Base-by-base conservation (phyloP, 2,113 vertebrate genomes). In the Takifugu flavidus region DNA sequence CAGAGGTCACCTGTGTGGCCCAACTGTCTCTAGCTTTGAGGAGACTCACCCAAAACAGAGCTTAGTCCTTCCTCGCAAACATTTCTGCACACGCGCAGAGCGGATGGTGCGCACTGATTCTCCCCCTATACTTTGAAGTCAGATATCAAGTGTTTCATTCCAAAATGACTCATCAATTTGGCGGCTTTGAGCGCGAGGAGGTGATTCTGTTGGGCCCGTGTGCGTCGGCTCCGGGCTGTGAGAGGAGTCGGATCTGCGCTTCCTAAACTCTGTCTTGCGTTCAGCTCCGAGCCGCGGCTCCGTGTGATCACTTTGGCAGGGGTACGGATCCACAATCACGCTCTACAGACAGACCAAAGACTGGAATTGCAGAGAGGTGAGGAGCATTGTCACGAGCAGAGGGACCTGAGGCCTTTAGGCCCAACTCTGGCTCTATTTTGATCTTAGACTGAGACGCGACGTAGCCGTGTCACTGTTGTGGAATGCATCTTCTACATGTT, bases 101-200 rank as follows among this genome's bases (percentile, higher is more conserved):
- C 75, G 81, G 71, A 77, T 78, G 67, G 61, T 39, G n/a, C 39
- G 67, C 44, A 45, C 42, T 68, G 54, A 68, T 74, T 56, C 65
- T 78, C 59, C 56, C 59, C 59, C 78, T 65, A 56, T 31, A 44
- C 67, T 67, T 84, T 70, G 53, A 43, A 63, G 64, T 77, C 71
- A 64, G 50, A 82, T 65, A 69, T 72, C 59, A 75, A 77, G 63
- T 2, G 75, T 62, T 80, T 76, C 65, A 50, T 65, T 80, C 73
- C 77, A 75, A 77, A 70, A 68, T 12, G n/a, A 78, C 5, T 5
- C 11, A 10, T 10, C 29, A 3, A 5, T 29, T 29, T 29, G 44
- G 11, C 44, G 14, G 44, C 44, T 11, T 45, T 3, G 44, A 45
- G 5, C 5, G 11, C 44, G 44, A 45, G 14, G 44, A 11, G 44